Evolutionary conservation across 2,113 vertebrate genomes (phyloP).

Genomic region (Elgaria multicarinata): DNA sequence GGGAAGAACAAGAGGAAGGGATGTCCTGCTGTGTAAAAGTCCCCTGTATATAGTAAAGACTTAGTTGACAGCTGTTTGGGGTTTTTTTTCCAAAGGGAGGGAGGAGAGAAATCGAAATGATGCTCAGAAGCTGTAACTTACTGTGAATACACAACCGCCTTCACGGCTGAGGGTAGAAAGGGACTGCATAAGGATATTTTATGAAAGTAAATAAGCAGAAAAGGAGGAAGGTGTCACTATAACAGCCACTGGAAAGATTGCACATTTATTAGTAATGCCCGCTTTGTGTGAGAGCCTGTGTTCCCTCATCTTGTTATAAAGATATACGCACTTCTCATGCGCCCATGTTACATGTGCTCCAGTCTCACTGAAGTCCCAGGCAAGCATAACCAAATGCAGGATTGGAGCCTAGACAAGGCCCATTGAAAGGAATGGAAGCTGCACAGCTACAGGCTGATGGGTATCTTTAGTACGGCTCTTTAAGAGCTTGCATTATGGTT

Average conservation of each 20-base stretch:
- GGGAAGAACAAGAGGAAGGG: background rate
- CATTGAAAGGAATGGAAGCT: background rate
- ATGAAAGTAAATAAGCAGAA: conserved; percentile 53
- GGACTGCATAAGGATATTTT: conserved; percentile 46
- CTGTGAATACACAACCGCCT: conserved; percentile 37
- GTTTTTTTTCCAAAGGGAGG: background rate
- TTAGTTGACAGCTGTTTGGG: conserved; percentile 42
- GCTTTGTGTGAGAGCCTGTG: conserved; percentile 41
- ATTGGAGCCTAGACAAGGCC: background rate
- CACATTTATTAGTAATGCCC: conserved; percentile 46
- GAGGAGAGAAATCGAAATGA: conserved; percentile 12
- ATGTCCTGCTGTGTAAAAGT: conserved; percentile 34
- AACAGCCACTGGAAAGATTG: conserved; percentile 56
- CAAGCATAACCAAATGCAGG: background rate
- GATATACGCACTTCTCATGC: background rate
- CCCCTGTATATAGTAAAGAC: conserved; percentile 15
- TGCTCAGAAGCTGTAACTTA: conserved; percentile 22
- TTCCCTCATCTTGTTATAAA: conserved; percentile 40
- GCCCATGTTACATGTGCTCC: background rate
- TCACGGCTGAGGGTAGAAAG: conserved; percentile 33
- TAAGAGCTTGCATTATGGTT: background rate
- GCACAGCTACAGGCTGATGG: too few species aligned
- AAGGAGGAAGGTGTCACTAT: conserved; percentile 58
- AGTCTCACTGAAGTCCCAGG: background rate
- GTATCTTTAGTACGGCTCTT: background rate